Evolutionary conservation across 1,140 invertebrate genomes (phyloP).

Genomic region (Drosophila carrolli): DNA sequence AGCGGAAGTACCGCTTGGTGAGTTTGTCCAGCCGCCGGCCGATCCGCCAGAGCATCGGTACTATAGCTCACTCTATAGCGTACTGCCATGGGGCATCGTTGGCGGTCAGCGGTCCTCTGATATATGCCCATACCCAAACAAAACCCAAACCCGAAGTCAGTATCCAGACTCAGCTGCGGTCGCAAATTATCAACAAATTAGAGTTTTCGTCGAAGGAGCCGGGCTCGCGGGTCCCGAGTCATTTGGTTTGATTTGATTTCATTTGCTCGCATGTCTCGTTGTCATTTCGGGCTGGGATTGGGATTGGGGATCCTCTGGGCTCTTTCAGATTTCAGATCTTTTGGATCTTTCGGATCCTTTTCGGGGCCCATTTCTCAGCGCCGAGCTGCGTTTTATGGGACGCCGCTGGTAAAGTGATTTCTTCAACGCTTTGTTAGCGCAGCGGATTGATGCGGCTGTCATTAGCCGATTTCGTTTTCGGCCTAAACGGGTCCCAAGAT

Average conservation of each 20-base stretch:
- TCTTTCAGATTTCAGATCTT: conserved; percentile 12
- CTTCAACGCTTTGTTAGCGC: conserved; percentile 84
- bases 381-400: conserved; percentile 55
- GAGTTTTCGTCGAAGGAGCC: conserved; percentile 77
- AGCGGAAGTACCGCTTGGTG: conserved; percentile 25
- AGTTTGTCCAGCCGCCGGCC: conserved; percentile 7
- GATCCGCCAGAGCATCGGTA: conserved; percentile 5
- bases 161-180: conserved; percentile 49
- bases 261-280: conserved; percentile 80
- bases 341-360: conserved; percentile 23
- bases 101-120: conserved; percentile 53
- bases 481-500: conserved; percentile 68
- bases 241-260: conserved; percentile 65
- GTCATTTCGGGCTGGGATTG: conserved; percentile 60
- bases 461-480: conserved; percentile 77
- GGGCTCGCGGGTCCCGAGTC: conserved; percentile 21
- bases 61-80: not conserved
- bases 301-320: not conserved
- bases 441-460: conserved; percentile 81
- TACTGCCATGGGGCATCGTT: conserved; percentile 65
- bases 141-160: not conserved
- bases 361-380: conserved; percentile 35
- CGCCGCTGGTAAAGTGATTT: conserved; percentile 84
- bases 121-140: not conserved
- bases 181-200: conserved; percentile 84